Evolutionary conservation across 2,113 vertebrate species (phyloP).

Genomic region (Arothron firmamentum): DNA sequence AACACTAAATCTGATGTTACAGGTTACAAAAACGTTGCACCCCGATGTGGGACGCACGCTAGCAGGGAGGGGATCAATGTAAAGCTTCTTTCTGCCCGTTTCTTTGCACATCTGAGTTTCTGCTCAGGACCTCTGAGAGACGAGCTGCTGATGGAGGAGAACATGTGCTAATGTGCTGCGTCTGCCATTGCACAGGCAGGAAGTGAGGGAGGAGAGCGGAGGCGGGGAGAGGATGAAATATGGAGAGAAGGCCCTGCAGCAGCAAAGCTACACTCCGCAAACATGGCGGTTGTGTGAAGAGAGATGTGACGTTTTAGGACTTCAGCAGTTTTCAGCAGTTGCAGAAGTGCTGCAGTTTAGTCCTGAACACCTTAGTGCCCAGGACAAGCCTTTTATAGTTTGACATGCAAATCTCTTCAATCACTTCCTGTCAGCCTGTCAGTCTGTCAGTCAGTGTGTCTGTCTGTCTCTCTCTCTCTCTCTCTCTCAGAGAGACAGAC

Average conservation of each 20-base stretch:
- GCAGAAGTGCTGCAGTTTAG: slow-evolving; percentile 30
- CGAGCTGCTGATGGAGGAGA: not conserved
- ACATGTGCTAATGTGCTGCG: not conserved
- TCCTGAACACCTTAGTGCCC: slow-evolving; percentile 38
- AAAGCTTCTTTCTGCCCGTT: no score
- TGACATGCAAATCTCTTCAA: slow-evolving; percentile 71
- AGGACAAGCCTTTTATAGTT: slow-evolving; percentile 64
- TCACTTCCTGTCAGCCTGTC: slow-evolving; percentile 63
- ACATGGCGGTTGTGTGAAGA: not conserved
- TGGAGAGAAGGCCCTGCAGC: not conserved
- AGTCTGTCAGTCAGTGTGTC: no score
- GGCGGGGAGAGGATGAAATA: slow-evolving; percentile 13
- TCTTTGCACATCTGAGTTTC: no score
- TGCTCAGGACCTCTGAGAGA: no score
- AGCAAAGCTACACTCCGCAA: not conserved
- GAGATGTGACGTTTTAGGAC: not conserved
- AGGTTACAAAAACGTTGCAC: no score
- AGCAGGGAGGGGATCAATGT: no score
- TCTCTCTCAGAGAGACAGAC: not conserved
- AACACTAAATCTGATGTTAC: no score
- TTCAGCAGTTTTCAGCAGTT: not conserved
- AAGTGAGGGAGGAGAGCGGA: slow-evolving; percentile 18
- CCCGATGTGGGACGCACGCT: no score
- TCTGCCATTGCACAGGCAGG: slow-evolving; percentile 12
- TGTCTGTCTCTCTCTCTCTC: slow-evolving; percentile 9